phyloP scores from a whole-genome alignment of 2,888 invertebrate species.

The Trachelus tabidus region DNA sequence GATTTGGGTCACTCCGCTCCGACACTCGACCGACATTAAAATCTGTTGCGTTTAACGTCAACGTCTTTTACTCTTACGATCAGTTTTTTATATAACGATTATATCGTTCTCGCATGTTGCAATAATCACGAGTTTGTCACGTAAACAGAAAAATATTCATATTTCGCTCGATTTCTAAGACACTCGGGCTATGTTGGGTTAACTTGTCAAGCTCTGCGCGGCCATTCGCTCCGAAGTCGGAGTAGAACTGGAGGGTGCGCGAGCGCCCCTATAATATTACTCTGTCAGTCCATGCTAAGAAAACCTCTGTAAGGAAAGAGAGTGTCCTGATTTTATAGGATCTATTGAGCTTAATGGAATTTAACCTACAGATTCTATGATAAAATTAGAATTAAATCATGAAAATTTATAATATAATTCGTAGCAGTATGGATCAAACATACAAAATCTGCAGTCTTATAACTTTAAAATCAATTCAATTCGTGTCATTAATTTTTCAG shows the following conservation, averaged over 20 bases:
- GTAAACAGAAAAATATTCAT: background rate
- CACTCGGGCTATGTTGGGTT: background rate
- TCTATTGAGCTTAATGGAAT: background rate
- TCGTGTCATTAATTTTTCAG: background rate
- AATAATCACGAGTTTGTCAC: background rate
- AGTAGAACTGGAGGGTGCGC: slow-evolving; percentile 5
- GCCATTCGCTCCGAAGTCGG: slow-evolving; percentile 8
- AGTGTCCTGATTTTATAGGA: background rate
- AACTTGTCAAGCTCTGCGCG: background rate
- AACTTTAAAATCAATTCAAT: background rate
- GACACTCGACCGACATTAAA: slow-evolving; percentile 13
- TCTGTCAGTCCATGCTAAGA: background rate
- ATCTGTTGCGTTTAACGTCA: background rate
- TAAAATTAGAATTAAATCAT: background rate
- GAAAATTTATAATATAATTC: background rate
- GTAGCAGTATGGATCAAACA: background rate
- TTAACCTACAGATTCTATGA: background rate
- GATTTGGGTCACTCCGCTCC: slow-evolving; percentile 23
- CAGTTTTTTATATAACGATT: background rate
- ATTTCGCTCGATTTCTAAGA: background rate
- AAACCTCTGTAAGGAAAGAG: background rate
- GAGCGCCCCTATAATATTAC: background rate
- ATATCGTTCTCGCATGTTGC: background rate
- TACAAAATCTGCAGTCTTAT: background rate
- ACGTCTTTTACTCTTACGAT: background rate